Evolutionary conservation across 2,797 vertebrate genomes (phyloP).

Genomic region (Fringilla coelebs): DNA sequence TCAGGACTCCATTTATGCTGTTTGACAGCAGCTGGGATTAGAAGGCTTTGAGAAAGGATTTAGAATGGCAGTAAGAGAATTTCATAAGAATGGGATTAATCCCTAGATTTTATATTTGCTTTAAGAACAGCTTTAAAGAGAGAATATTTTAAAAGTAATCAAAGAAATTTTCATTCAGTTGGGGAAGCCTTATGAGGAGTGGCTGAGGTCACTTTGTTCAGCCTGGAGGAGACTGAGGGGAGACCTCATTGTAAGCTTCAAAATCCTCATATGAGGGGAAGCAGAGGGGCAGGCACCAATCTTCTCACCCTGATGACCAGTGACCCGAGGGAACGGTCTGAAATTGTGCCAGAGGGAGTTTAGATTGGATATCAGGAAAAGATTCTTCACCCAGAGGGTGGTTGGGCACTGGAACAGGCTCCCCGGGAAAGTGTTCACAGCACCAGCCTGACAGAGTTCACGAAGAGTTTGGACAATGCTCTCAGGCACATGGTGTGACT

Average conservation of each 20-base stretch:
- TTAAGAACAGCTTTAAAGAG: not conserved
- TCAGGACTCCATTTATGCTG: not conserved
- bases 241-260: not conserved
- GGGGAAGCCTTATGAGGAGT: not conserved
- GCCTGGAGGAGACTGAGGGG: not conserved
- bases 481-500: not conserved
- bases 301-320: not conserved
- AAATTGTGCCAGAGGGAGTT: not conserved
- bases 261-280: not conserved
- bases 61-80: not conserved
- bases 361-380: not conserved
- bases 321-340: not conserved
- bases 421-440: not conserved
- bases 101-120: not conserved
- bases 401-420: not conserved
- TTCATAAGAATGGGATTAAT: not conserved
- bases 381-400: not conserved
- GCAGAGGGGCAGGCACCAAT: not conserved
- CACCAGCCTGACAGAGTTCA: not conserved
- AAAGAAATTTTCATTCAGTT: not conserved
- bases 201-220: not conserved
- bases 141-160: not conserved
- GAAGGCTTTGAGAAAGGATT: not conserved
- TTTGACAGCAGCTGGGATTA: not conserved
- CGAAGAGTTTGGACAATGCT: rapidly evolving